These are phyloP conservation scores for Pyrrhura leucotis DNA, from an alignment of 2,797 vertebrate species.

Conservation along the genomic window DNA sequence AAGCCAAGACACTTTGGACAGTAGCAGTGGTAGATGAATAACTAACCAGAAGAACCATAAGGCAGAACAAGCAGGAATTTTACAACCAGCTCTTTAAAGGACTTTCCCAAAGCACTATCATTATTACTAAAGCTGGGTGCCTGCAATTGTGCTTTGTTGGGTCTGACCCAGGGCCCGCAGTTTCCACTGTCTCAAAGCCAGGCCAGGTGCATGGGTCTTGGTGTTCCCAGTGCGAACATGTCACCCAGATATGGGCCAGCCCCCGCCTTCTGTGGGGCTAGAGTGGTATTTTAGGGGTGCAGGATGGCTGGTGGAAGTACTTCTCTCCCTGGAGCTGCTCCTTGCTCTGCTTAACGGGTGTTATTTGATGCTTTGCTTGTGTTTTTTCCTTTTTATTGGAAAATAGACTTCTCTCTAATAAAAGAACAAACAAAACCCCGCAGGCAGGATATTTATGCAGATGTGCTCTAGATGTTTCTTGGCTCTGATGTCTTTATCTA, in stretches of 20 bases:
- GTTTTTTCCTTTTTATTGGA: not conserved
- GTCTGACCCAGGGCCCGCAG: fast-evolving
- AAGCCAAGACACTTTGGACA: not conserved
- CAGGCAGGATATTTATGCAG: not conserved
- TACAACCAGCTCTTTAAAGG: not conserved
- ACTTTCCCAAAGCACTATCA: fast-evolving
- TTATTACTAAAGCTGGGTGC: fast-evolving
- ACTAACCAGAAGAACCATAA: not conserved
- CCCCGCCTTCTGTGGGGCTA: fast-evolving
- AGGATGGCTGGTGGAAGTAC: not conserved
- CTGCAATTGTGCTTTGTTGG: fast-evolving
- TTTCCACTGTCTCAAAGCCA: not conserved
- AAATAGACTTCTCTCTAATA: not conserved
- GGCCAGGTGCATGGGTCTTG: fast-evolving
- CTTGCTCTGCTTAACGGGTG: not conserved
- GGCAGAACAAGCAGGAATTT: not conserved
- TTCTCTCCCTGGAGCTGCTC: not conserved
- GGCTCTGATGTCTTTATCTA: not conserved
- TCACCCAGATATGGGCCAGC: not conserved
- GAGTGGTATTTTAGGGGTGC: fast-evolving
- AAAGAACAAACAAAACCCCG: not conserved
- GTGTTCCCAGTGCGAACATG: fast-evolving
- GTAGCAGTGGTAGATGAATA: fast-evolving
- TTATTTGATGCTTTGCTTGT: not conserved
- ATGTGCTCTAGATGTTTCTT: not conserved